Evolutionary conservation across 2,113 vertebrate species (phyloP).

Genomic region (Chaenogobius annularis): DNA sequence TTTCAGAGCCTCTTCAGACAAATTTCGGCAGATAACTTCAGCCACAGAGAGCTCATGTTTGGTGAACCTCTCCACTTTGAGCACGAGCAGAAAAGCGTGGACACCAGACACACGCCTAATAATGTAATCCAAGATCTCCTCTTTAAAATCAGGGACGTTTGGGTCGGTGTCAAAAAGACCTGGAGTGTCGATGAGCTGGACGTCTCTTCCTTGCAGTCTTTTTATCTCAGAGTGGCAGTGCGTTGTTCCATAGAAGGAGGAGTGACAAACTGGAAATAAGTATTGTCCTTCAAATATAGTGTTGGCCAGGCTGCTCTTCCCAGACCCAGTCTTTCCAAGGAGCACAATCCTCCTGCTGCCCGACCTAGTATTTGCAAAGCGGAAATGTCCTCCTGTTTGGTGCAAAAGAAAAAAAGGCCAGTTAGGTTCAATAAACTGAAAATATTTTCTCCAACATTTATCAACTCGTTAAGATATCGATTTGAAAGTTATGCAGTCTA

Average conservation of each 20-base stretch:
- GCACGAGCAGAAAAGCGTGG: constrained; percentile 5
- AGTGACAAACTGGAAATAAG: neutral
- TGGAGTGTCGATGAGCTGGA: constrained; percentile 7
- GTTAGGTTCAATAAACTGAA: no score
- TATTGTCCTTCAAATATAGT: constrained; percentile 5
- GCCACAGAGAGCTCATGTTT: neutral
- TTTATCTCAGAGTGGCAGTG: neutral
- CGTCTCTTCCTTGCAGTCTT: neutral
- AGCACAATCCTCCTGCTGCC: constrained; percentile 12
- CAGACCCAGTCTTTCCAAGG: constrained; percentile 28
- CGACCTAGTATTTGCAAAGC: no score
- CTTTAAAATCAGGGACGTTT: neutral
- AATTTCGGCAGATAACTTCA: neutral
- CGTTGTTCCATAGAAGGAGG: neutral
- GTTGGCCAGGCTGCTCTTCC: constrained; percentile 16
- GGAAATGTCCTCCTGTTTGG: no score
- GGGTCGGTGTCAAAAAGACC: constrained; percentile 4
- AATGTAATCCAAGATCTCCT: neutral
- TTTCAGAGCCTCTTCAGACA: neutral
- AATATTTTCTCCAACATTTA: no score
- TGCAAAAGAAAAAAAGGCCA: no score
- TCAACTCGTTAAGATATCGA: no score
- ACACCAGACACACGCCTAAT: neutral
- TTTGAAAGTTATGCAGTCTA: no score
- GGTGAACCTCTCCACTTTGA: constrained; percentile 5